phyloP scores from a whole-genome alignment of 2,113 vertebrate genomes.

The Lagopus muta region DNA sequence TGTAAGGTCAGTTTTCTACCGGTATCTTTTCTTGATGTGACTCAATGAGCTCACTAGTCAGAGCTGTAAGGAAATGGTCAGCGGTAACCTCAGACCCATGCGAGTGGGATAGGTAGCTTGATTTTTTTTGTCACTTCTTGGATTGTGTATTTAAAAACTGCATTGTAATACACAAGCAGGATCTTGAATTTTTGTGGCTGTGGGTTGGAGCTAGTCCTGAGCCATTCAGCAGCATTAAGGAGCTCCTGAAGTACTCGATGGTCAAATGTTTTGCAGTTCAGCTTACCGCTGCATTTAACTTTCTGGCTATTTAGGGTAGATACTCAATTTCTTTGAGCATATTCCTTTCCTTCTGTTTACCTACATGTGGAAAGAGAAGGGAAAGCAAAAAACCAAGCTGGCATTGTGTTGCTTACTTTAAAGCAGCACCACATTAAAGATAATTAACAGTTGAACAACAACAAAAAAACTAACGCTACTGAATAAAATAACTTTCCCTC shows the following conservation, averaged over 20 bases:
- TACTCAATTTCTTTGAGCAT: not conserved
- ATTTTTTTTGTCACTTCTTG: not conserved
- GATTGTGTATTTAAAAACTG: not conserved
- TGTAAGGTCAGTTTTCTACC: not conserved
- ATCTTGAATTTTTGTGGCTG: not conserved
- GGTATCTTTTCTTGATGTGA: not conserved
- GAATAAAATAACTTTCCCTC: not conserved
- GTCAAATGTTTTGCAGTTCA: not conserved
- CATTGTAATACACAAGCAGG: not conserved
- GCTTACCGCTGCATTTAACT: not conserved
- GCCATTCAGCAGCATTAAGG: not conserved
- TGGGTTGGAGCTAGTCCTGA: not conserved
- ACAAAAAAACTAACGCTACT: not conserved
- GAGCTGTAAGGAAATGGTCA: not conserved
- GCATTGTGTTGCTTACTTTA: not conserved
- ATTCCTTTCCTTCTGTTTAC: not conserved
- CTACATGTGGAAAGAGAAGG: fast-evolving
- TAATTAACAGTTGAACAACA: not conserved
- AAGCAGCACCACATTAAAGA: not conserved
- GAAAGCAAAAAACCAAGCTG: not conserved
- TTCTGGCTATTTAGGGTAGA: not conserved
- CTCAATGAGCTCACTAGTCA: fast-evolving
- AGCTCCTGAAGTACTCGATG: not conserved
- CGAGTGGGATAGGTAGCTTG: not conserved
- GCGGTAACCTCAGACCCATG: fast-evolving